These are phyloP conservation scores for Aphaenogaster ashmeadi DNA, from an alignment of 1,140 invertebrate genomes.

Conservation along the genomic window DNA sequence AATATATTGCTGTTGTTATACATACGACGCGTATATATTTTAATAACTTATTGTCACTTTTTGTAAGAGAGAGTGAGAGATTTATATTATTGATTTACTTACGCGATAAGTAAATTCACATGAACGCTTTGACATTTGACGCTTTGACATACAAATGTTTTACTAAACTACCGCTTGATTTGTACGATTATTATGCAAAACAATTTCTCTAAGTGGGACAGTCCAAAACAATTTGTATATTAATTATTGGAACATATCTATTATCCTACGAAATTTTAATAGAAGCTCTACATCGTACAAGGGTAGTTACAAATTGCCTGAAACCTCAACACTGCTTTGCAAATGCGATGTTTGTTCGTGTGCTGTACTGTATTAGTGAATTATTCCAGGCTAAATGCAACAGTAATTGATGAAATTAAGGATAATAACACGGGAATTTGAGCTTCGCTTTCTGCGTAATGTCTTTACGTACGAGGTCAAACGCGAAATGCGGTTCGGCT, in stretches of 20 bases:
- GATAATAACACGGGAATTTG: slow-evolving; percentile 40
- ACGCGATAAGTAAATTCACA: background rate
- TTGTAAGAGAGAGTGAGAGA: background rate
- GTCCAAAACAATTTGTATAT: background rate
- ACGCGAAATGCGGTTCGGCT: background rate
- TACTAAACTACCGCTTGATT: background rate
- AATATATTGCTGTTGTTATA: background rate
- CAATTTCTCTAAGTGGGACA: background rate
- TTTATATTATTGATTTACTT: background rate
- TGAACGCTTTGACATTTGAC: background rate
- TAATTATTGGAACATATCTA: slow-evolving; percentile 8
- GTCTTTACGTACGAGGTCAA: slow-evolving; percentile 7
- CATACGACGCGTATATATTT: background rate
- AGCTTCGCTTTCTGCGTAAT: background rate
- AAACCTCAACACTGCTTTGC: background rate
- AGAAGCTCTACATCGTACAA: background rate
- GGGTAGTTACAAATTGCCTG: background rate
- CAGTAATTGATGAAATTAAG: slow-evolving; percentile 20
- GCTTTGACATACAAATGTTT: background rate
- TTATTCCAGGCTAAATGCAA: slow-evolving; percentile 20
- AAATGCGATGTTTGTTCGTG: slow-evolving; percentile 18
- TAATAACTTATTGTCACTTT: background rate
- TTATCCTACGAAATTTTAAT: slow-evolving; percentile 6
- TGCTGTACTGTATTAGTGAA: slow-evolving; percentile 9
- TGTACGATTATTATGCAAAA: background rate